These are phyloP conservation scores for Aphelinus atriplicis DNA, from an alignment of 1,140 invertebrate genomes.

Conservation along the genomic window DNA sequence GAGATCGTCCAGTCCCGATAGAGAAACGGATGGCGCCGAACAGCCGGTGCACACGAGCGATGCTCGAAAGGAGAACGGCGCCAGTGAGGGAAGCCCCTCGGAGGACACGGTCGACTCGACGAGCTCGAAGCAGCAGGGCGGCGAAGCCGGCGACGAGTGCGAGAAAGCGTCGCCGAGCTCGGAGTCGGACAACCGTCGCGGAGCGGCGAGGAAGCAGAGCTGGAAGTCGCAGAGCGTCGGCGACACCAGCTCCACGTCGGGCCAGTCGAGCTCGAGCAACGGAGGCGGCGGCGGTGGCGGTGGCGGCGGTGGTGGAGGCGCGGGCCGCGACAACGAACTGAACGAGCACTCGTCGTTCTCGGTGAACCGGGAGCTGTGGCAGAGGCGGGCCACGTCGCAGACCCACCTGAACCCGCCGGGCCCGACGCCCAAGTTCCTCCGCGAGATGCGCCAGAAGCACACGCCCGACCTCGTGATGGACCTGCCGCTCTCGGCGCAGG, in stretches of 20 bases:
- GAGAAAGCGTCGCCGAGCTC: constrained; percentile 41
- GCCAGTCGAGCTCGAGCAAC: neutral
- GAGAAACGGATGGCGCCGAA: neutral
- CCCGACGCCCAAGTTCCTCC: constrained; percentile 51
- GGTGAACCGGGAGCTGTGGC: constrained; percentile 72
- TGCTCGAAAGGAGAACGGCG: neutral
- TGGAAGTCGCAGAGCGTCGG: constrained; percentile 66
- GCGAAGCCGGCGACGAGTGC: constrained; percentile 39
- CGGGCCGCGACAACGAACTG: constrained; percentile 29
- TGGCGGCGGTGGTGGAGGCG: neutral
- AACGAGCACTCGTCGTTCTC: constrained; percentile 57
- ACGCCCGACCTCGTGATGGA: constrained; percentile 92
- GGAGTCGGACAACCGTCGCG: constrained; percentile 50
- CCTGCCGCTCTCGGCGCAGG: constrained; percentile 72
- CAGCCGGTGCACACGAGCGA: neutral
- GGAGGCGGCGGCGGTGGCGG: too few species aligned
- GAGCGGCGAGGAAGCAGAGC: constrained; percentile 55
- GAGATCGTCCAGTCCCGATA: constrained; percentile 1
- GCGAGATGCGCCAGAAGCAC: constrained; percentile 71
- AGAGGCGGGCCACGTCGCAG: constrained; percentile 70
- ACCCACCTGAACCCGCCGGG: constrained; percentile 60
- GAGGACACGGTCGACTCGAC: neutral
- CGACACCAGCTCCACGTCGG: constrained; percentile 43
- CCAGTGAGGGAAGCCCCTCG: neutral
- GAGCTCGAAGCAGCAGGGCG: constrained; percentile 35